Evolutionary conservation across 2,797 vertebrate genomes (phyloP).

Genomic region (Crocodylus rhombifer): DNA sequence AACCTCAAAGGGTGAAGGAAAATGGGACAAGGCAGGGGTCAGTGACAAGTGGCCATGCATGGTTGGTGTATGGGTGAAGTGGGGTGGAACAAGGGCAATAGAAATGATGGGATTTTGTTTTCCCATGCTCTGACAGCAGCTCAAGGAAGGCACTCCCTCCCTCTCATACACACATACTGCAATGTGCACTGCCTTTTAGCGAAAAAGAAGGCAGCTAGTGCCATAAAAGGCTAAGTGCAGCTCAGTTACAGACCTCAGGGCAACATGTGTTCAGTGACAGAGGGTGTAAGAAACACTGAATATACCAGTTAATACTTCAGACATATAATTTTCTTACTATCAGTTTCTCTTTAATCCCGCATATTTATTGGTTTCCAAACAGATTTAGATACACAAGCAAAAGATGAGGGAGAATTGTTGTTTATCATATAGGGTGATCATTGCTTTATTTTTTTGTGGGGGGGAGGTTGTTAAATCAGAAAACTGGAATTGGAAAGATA

Average conservation of each 20-base stretch:
- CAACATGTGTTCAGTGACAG: constrained; percentile 85
- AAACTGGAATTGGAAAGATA: background rate
- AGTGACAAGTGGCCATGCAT: constrained; percentile 84
- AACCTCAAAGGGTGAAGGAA: constrained; percentile 78
- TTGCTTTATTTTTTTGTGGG: background rate
- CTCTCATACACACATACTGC: background rate
- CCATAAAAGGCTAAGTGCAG: constrained; percentile 78
- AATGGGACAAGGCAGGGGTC: constrained; percentile 78
- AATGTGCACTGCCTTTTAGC: constrained; percentile 72
- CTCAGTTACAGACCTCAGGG: constrained; percentile 90
- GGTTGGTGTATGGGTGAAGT: constrained; percentile 81
- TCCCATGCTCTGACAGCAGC: constrained; percentile 83
- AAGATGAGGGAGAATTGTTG: constrained; percentile 36
- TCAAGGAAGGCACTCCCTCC: constrained; percentile 48
- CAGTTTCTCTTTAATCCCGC: constrained; percentile 45
- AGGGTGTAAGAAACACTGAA: constrained; percentile 85
- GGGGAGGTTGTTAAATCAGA: background rate
- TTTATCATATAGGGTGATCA: background rate
- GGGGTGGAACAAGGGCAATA: constrained; percentile 84
- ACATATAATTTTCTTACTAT: constrained; percentile 26
- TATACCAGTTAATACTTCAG: constrained; percentile 57
- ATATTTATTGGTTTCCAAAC: constrained; percentile 37
- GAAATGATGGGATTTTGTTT: constrained; percentile 84
- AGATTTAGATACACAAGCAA: constrained; percentile 39
- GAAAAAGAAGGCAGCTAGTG: constrained; percentile 58